Percentiles rank a stretch among this genome's conserved stretches.
phyloP scores from a whole-genome alignment of 1,140 invertebrate species.

The Cherax destructor region DNA sequence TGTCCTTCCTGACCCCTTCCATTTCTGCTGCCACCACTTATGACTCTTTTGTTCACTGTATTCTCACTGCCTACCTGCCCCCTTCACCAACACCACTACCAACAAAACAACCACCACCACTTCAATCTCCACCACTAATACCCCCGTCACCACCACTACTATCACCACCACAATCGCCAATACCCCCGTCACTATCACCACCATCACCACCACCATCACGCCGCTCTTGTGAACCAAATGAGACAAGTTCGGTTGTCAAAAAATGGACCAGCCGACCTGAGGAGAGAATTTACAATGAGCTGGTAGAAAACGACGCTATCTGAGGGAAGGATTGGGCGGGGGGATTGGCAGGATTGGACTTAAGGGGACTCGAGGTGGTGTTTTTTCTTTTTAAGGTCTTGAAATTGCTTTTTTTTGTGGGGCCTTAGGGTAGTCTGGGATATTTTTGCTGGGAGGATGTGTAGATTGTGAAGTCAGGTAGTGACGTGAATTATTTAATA shows the following conservation, averaged over 20 bases:
- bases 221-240: slow-evolving; percentile 30
- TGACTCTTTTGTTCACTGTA: no score
- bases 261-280: slow-evolving; percentile 6
- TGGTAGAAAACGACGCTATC: background rate
- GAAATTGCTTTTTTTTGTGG: no score
- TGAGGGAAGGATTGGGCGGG: no score
- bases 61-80: no score
- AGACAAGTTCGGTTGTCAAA: slow-evolving; percentile 38
- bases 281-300: slow-evolving; percentile 27
- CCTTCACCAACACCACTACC: no score
- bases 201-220: background rate
- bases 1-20: background rate
- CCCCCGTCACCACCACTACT: background rate
- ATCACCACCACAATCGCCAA: background rate
- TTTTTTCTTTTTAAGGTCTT: no score
- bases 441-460: no score
- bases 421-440: no score
- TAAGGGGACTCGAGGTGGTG: no score
- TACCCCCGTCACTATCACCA: background rate
- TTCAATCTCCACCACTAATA: background rate
- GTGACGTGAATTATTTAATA: no score
- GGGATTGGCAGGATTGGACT: no score
- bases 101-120: background rate
- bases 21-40: background rate
- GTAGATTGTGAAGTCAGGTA: no score